Evolutionary conservation across 2,797 vertebrate genomes (phyloP).

Genomic region (Sebastiscus albofasciatus): DNA sequence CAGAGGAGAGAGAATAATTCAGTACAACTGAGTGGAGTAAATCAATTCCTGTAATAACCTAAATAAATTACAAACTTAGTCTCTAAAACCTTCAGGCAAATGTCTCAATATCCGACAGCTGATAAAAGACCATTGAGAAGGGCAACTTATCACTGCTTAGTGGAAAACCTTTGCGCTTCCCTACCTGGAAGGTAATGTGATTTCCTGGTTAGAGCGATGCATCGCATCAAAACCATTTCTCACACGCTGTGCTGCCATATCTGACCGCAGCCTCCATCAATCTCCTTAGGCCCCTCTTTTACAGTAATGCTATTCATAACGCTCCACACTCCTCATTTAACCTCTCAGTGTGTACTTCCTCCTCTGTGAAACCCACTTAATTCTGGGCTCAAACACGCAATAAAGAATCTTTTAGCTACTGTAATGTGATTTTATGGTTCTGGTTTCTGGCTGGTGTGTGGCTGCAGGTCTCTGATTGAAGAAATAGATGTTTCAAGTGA

Average conservation of each 20-base stretch:
- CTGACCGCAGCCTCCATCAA: conserved; percentile 55
- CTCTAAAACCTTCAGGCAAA: conserved; percentile 17
- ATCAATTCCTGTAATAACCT: conserved; percentile 20
- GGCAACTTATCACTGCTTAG: conserved; percentile 19
- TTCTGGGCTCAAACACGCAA: conserved; percentile 21
- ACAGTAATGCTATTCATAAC: conserved; percentile 52
- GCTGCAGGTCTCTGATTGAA: conserved; percentile 21
- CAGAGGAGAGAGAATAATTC: conserved; percentile 9
- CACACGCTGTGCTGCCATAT: conserved; percentile 54
- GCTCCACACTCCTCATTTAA: conserved; percentile 53
- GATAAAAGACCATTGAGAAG: background rate
- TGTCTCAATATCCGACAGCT: background rate
- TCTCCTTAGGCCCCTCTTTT: conserved; percentile 65
- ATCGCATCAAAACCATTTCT: conserved; percentile 49
- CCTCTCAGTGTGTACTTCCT: conserved; percentile 46
- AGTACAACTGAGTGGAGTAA: background rate
- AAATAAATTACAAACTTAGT: background rate
- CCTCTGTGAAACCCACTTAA: conserved; percentile 39
- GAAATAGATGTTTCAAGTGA: conserved; percentile 20
- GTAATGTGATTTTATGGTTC: conserved; percentile 32
- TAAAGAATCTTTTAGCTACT: conserved; percentile 27
- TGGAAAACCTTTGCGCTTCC: conserved; percentile 33
- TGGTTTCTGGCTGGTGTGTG: conserved; percentile 9
- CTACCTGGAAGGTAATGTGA: conserved; percentile 58
- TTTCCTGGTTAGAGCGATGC: conserved; percentile 45